Conservation (phyloP, 2,797 vertebrate genomes). For the Pelobates cultripes region DNA sequence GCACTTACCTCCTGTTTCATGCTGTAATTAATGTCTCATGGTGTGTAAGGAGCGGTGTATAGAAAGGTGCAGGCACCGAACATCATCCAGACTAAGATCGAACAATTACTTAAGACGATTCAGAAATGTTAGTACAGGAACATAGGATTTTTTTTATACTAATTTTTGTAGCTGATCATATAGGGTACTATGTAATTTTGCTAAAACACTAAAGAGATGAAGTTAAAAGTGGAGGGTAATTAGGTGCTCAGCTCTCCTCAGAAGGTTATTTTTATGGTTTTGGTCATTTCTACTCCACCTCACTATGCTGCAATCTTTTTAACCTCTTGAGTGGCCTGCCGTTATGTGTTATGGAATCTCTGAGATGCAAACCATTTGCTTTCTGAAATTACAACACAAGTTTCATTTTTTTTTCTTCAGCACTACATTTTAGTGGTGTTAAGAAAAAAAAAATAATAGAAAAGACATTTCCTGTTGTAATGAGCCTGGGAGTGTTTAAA, state of each 20-base stretch:
- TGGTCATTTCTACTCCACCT: not conserved
- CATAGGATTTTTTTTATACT: conserved; percentile 29
- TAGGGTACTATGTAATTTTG: conserved; percentile 34
- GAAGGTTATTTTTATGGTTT: not conserved
- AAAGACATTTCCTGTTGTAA: not conserved
- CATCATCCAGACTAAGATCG: not conserved
- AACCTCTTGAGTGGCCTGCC: not conserved
- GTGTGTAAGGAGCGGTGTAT: conserved; percentile 22
- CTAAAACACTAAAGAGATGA: conserved; percentile 48
- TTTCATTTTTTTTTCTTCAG: not conserved
- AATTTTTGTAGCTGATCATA: conserved; percentile 27
- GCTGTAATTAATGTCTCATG: conserved; percentile 44
- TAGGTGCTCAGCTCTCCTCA: not conserved
- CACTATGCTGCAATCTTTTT: not conserved
- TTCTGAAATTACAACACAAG: not conserved
- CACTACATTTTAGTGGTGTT: not conserved
- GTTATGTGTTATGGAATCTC: not conserved
- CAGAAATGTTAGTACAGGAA: conserved; percentile 6
- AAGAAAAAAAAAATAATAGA: not conserved
- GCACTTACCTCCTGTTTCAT: conserved; percentile 12
- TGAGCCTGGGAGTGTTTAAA: not conserved
- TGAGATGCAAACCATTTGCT: not conserved
- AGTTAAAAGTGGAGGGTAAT: not conserved
- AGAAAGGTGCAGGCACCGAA: conserved; percentile 42
- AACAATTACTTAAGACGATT: conserved; percentile 3